phyloP scores from a whole-genome alignment of 2,797 vertebrate genomes.

The Hapalemur alaotrensis region DNA sequence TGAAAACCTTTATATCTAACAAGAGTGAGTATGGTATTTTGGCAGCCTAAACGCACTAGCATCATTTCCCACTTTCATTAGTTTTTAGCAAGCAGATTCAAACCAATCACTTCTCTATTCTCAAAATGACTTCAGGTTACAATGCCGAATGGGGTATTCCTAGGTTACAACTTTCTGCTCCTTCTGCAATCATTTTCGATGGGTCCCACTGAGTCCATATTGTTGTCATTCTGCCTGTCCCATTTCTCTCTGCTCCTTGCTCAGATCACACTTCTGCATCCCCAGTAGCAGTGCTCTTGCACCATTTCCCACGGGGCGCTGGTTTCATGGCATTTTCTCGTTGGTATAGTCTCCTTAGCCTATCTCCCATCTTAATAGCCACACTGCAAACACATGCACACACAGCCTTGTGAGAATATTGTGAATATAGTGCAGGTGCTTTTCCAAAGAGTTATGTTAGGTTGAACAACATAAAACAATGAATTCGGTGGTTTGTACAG shows the following conservation, averaged over 20 bases:
- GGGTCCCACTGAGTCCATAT: neutral
- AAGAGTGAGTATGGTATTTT: neutral
- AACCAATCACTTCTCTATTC: neutral
- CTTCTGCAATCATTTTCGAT: neutral
- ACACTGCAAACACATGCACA: neutral
- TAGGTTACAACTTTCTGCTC: neutral
- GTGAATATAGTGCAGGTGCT: neutral
- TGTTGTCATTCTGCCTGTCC: neutral
- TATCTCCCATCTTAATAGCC: neutral
- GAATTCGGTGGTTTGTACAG: neutral
- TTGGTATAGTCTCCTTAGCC: neutral
- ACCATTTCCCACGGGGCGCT: neutral
- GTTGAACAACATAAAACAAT: neutral
- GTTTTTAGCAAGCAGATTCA: neutral
- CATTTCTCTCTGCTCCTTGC: neutral
- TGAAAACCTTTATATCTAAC: neutral
- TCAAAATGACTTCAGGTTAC: neutral
- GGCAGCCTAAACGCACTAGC: neutral
- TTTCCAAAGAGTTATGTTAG: neutral
- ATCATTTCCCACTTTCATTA: neutral
- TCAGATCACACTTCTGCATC: neutral
- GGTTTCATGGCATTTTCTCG: neutral
- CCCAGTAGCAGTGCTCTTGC: neutral
- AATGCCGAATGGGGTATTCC: neutral
- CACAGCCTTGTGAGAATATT: neutral